These are phyloP conservation scores for Sarcophilus harrisii DNA, from an alignment of 2,797 vertebrate species.

Conservation along the genomic window DNA sequence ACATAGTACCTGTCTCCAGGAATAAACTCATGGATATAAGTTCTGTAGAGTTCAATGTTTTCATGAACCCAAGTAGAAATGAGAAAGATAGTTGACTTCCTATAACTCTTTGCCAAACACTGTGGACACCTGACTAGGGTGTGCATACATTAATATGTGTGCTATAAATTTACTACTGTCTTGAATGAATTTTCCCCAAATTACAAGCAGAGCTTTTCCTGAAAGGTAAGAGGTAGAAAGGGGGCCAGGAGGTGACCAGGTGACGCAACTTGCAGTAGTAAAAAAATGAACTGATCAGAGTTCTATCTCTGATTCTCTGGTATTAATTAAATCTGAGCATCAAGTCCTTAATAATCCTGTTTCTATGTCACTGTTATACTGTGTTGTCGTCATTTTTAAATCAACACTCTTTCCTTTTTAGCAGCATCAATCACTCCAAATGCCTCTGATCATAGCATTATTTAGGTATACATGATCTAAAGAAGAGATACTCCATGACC, in stretches of 20 bases:
- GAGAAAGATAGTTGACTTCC: neutral
- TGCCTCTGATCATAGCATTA: neutral
- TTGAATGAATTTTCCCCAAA: neutral
- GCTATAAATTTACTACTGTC: neutral
- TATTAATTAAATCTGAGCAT: neutral
- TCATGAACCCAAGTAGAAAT: neutral
- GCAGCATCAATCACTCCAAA: neutral
- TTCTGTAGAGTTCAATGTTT: neutral
- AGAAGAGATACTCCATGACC: neutral
- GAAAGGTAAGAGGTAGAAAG: neutral
- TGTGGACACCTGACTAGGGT: neutral
- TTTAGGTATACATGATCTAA: neutral
- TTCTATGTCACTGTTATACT: neutral
- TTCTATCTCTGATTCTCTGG: neutral
- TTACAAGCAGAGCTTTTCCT: neutral
- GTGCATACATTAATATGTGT: no score
- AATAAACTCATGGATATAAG: neutral
- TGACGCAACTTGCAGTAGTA: neutral
- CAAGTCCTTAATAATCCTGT: neutral
- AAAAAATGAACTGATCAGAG: neutral
- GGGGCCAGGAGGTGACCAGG: neutral
- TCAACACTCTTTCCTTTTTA: neutral
- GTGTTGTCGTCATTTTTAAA: neutral
- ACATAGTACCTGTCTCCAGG: neutral
- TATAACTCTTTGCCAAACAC: neutral